Evolutionary conservation across 2,888 invertebrate genomes (phyloP).

Genomic region (Iselma pallidipennis): DNA sequence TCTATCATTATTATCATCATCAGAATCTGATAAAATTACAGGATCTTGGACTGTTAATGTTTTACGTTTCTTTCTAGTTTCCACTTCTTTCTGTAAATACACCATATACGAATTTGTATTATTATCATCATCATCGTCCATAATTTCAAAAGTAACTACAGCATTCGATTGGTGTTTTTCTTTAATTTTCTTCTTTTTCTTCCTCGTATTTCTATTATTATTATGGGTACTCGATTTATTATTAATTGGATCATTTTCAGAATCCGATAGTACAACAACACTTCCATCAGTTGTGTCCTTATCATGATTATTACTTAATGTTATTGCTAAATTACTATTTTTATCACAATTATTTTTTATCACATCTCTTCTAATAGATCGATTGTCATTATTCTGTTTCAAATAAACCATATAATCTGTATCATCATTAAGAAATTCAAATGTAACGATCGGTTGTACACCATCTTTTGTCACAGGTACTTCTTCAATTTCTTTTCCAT

Average conservation of each 20-base stretch:
- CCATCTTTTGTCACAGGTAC: constrained; percentile 1
- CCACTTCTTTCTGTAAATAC: constrained; percentile 16
- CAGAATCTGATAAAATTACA: constrained; percentile 20
- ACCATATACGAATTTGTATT: constrained; percentile 14
- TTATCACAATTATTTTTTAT: not conserved
- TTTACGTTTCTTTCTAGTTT: constrained; percentile 10
- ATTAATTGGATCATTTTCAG: not conserved
- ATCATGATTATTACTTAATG: not conserved
- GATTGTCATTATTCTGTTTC: not conserved
- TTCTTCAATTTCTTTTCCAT: not conserved
- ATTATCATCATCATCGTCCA: constrained; percentile 17
- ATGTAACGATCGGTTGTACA: not conserved
- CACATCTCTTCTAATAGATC: not conserved
- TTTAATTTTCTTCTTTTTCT: not conserved
- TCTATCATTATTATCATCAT: constrained; percentile 9
- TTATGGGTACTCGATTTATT: too few species aligned
- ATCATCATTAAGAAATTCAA: not conserved
- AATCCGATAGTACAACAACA: not conserved
- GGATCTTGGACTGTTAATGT: not conserved
- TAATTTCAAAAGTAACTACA: constrained; percentile 19
- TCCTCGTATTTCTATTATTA: not conserved
- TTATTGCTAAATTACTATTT: not conserved
- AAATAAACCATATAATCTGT: not conserved
- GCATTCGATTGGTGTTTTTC: not conserved
- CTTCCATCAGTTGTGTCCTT: not conserved